A percentile compares a stretch with the other conserved stretches of the same genome.
These are phyloP conservation scores for Lypha dubia DNA, from an alignment of 2,888 invertebrate genomes.

Conservation along the genomic window DNA sequence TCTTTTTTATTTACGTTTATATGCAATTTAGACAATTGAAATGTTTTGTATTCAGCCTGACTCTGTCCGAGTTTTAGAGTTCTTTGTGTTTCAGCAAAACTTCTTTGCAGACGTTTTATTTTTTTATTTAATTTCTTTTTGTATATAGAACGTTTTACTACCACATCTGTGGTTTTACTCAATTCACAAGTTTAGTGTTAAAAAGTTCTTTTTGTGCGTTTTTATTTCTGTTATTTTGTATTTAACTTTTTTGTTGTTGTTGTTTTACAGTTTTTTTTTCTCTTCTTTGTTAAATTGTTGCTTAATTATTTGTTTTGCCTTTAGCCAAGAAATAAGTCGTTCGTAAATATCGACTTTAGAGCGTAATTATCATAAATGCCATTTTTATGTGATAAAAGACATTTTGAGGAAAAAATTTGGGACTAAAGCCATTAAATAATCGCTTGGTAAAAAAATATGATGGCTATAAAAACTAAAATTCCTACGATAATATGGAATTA, in stretches of 20 bases:
- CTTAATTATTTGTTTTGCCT: slow-evolving; percentile 30
- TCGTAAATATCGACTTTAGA: neutral
- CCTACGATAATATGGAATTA: too few relatives aligned
- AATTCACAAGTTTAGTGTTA: neutral
- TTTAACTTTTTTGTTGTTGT: slow-evolving; percentile 6
- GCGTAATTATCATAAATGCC: neutral
- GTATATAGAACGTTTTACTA: slow-evolving; percentile 10
- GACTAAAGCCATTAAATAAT: neutral
- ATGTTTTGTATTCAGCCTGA: slow-evolving; percentile 33
- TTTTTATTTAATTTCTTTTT: slow-evolving; percentile 5
- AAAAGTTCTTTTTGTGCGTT: slow-evolving; percentile 8
- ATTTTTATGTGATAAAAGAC: neutral
- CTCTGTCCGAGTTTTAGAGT: slow-evolving; percentile 6
- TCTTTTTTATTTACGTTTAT: neutral
- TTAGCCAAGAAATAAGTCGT: slow-evolving; percentile 19
- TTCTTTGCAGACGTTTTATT: neutral
- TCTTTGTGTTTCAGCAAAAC: slow-evolving; percentile 10
- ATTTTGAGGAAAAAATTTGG: neutral
- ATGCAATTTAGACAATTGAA: slow-evolving; percentile 19
- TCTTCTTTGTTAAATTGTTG: slow-evolving; percentile 21
- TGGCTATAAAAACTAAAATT: too few relatives aligned
- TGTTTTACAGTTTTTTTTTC: neutral
- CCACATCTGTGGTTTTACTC: neutral
- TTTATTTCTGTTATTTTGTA: slow-evolving; percentile 2
- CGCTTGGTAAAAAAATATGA: neutral